Evolutionary conservation across 2,888 invertebrate genomes (phyloP), one percentile per base, ranked within the genome.

Genomic region (Neria commutata): DNA sequence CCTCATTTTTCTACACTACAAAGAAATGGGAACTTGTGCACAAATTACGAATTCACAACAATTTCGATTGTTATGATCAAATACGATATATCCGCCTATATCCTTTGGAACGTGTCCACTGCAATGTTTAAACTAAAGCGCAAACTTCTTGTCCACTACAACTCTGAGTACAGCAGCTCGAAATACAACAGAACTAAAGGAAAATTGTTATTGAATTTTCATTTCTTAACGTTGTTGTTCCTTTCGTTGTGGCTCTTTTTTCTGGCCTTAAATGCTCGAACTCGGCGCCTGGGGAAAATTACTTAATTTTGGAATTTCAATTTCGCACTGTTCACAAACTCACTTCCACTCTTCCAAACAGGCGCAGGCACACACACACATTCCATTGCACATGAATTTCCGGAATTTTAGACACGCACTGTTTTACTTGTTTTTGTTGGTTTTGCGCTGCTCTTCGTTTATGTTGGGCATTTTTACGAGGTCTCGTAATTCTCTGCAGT

Each of bases 371-470:
- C 33, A 37, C 17, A 59, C 24, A 37, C 33, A 37, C 14, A 42
- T 11, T 37, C 37, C 42, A 14, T 71, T 69, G 73, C 73, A 73
- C 71, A 72, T 71, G 73, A 67, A 75, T 76, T 69, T 75, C 69
- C 69, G 72, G 70, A 73, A 75, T 75, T 75, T 71, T 70, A 67
- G 70, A 70, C 75, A 75, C 73, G 75, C 75, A 75, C 67, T 72
- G 66, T 67, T 69, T 70, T 62, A 62, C 57, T 49, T 46, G n/a
- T 57, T 57, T 33, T 50, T 45, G 34, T 58, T 47, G 51, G 54
- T 29, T 21, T 54, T 34, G 11, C 19, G 51, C 42, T 54, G 25
- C 26, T 45, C 47, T 58, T 47, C 48, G 45, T 34, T 47, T 45
- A 56, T 58, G 54, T 37, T 52, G 26, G 60, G 61, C 56, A 58